Percentiles rank a stretch among this genome's conserved stretches.
phyloP scores from a whole-genome alignment of 2,888 invertebrate genomes.

The Tholera decimalis region DNA sequence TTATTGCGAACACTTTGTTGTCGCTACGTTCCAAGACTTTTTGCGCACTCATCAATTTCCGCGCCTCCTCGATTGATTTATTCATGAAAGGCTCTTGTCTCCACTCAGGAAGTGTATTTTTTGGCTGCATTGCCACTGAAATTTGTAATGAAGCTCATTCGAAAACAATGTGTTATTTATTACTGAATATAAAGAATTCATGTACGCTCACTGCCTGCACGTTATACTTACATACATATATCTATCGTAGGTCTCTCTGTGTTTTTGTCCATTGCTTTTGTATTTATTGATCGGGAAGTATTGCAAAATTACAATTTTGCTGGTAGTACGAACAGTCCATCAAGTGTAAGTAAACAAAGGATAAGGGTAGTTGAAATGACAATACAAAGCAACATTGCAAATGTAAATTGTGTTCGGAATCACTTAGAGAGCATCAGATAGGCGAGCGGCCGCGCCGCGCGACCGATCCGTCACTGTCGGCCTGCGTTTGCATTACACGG shows the following conservation, averaged over 20 bases:
- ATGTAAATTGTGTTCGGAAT: conserved; percentile 89
- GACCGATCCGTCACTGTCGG: conserved; percentile 90
- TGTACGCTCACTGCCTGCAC: conserved; percentile 38
- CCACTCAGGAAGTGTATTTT: conserved; percentile 90
- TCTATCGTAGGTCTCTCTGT: conserved; percentile 44
- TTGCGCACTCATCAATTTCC: conserved; percentile 90
- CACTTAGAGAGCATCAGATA: conserved; percentile 91
- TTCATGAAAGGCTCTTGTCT: conserved; percentile 88
- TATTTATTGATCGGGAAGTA: conserved; percentile 61
- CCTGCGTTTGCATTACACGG: conserved; percentile 89
- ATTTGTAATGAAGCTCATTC: conserved; percentile 89
- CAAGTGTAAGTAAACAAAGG: conserved; percentile 79
- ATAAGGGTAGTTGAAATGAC: conserved; percentile 83
- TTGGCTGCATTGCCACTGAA: conserved; percentile 83
- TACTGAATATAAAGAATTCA: conserved; percentile 71
- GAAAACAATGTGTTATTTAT: conserved; percentile 90
- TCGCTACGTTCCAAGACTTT: conserved; percentile 86
- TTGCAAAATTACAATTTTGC: conserved; percentile 64
- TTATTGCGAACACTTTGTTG: conserved; percentile 89
- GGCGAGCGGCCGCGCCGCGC: conserved; percentile 81
- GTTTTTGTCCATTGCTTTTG: conserved; percentile 35
- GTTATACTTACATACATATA: conserved; percentile 36
- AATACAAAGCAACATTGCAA: conserved; percentile 87
- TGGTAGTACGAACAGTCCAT: conserved; percentile 65
- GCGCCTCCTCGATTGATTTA: conserved; percentile 90